These are phyloP conservation scores for Lochmaea crataegi DNA, from an alignment of 2,888 invertebrate genomes.

Conservation along the genomic window DNA sequence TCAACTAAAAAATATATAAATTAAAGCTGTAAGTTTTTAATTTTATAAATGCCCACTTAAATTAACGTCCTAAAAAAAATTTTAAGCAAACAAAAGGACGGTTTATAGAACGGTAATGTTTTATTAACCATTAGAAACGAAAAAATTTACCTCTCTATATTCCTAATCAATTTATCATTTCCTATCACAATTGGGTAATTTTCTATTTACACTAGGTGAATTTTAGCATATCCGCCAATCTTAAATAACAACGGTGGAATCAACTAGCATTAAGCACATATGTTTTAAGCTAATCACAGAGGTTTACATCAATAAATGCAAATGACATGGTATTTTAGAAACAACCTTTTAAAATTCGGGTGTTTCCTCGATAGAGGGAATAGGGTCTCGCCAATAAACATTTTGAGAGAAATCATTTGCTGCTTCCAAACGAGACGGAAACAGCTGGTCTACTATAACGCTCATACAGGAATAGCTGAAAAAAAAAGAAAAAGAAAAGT, in stretches of 20 bases:
- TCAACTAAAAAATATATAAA: background rate
- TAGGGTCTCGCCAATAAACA: conserved; percentile 93
- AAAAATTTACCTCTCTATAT: background rate
- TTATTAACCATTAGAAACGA: background rate
- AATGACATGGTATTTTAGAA: conserved; percentile 12
- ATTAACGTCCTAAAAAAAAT: background rate
- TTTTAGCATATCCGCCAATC: background rate
- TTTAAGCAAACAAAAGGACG: background rate
- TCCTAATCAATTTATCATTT: background rate
- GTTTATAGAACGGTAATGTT: too few relatives aligned
- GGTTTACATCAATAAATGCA: conserved; percentile 37
- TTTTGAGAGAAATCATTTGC: conserved; percentile 85
- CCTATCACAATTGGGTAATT: conserved; percentile 3
- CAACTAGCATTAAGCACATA: conserved; percentile 21
- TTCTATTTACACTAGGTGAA: background rate
- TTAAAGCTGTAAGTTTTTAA: background rate
- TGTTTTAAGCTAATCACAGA: conserved; percentile 30
- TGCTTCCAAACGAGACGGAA: conserved; percentile 82
- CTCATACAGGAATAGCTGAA: conserved; percentile 94
- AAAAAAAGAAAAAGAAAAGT: conserved; percentile 52
- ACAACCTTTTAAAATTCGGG: conserved; percentile 46
- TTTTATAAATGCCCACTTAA: background rate
- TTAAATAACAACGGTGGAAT: conserved; percentile 3
- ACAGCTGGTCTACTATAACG: conserved; percentile 94
- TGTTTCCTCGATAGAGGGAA: conserved; percentile 68